Conservation (phyloP, 1,140 invertebrate genomes). For the Littorina saxatilis region DNA sequence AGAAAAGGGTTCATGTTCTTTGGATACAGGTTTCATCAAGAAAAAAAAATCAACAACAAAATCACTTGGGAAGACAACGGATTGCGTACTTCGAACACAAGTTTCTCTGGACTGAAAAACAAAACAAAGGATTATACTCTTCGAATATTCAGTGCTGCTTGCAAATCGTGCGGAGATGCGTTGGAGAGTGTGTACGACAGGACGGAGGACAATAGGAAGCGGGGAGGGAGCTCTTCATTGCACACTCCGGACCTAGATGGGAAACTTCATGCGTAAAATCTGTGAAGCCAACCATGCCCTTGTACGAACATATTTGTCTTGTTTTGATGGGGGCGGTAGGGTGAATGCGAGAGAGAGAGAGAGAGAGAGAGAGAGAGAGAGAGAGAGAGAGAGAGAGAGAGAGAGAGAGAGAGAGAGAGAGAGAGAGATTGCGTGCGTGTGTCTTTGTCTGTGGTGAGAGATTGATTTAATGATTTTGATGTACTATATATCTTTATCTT, state of each 20-base stretch:
- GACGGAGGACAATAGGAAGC: background rate
- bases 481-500: no score
- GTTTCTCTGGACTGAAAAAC: no score
- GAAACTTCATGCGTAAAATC: slow-evolving; percentile 55
- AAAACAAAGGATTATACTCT: no score
- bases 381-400: background rate
- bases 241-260: slow-evolving; percentile 33
- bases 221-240: background rate
- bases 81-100: no score
- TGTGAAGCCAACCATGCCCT: slow-evolving; percentile 44
- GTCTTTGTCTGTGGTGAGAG: no score
- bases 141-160: no score
- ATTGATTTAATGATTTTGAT: background rate
- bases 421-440: no score
- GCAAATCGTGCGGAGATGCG: background rate
- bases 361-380: slow-evolving; percentile 3
- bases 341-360: no score
- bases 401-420: background rate
- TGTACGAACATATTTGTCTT: background rate
- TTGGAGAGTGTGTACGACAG: background rate
- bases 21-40: no score
- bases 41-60: no score
- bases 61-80: no score
- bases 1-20: no score
- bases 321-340: background rate